Base-by-base conservation (phyloP, 2,888 invertebrate species). In the Diloba caeruleocephala region DNA sequence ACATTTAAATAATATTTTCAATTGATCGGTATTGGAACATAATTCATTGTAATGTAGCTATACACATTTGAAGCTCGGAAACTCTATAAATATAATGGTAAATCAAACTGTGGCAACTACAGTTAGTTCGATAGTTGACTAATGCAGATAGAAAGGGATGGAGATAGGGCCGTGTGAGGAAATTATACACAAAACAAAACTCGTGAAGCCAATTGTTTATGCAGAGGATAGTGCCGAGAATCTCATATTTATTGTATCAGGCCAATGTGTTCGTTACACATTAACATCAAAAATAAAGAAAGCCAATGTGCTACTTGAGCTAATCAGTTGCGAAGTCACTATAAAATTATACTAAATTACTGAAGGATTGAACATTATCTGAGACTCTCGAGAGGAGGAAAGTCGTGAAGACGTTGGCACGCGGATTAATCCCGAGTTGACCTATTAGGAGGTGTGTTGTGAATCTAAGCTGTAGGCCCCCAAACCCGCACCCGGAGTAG, bases 251-350 rank as follows among this genome's bases (percentile, higher is more conserved):
- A 44, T 68, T 61, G 54, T 53, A 57, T 67, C 57, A 74, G 71
- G 71, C 67, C 59, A 67, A 62, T 68, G 66, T 73, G 71, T 70
- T 43, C 25, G 46, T 41, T 13, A 69, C 66, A 68, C 65, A 67
- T 71, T 42, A 48, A 67, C 61, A 72, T 56, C 68, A 82, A 33
- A 78, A 78, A 72, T 59, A 80, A 80, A 76, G 64, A 69, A 84
- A 84, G 84, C 81, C n/a, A 62, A 61, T 67, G 82, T 81, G 81
- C 81, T 79, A 76, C 73, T 69, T 37, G 54, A 63, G 55, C 57
- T 55, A 70, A 49, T 60, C 54, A 39, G 38, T 58, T 56, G 68
- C 58, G 54, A 54, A 51, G 42, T 60, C 52, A 26, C 50, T 53
- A 39, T 55, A 50, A 45, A 46, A 59, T 44, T 33, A 28, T 45